A percentile compares a stretch with the other conserved stretches of the same genome.
Evolutionary conservation across 2,888 invertebrate species (phyloP).

Genomic region (Lithodes maja): DNA sequence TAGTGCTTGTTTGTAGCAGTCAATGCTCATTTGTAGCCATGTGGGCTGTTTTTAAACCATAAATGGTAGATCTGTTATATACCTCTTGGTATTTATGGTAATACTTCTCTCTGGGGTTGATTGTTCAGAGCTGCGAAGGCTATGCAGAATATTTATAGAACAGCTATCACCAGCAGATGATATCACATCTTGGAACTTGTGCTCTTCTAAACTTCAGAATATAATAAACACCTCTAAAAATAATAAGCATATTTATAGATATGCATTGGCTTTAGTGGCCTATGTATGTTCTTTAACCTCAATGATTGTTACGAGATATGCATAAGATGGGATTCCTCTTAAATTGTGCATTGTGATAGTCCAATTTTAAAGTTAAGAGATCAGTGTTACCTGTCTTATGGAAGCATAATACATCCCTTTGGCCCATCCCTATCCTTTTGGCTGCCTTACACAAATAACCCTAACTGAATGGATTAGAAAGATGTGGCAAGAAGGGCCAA

Average conservation of each 20-base stretch:
- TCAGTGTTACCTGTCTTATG: constrained; percentile 60
- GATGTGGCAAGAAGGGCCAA: constrained; percentile 40
- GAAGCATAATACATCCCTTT: constrained; percentile 62
- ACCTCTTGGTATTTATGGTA: constrained; percentile 41
- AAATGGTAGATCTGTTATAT: constrained; percentile 41
- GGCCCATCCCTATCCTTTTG: constrained; percentile 49
- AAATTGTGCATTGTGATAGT: constrained; percentile 65
- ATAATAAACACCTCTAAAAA: constrained; percentile 43
- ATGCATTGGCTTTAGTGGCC: constrained; percentile 34
- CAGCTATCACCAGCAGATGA: constrained; percentile 59
- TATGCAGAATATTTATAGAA: constrained; percentile 43
- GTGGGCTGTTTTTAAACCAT: constrained; percentile 47
- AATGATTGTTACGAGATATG: constrained; percentile 40
- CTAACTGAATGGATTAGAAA: constrained; percentile 47
- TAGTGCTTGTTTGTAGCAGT: constrained; percentile 67
- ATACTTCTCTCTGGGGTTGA: constrained; percentile 43
- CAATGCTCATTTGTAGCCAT: constrained; percentile 61
- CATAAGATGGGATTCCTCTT: constrained; percentile 56
- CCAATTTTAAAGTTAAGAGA: constrained; percentile 56
- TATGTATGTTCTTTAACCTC: constrained; percentile 53
- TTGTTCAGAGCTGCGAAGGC: constrained; percentile 42
- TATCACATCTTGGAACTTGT: constrained; percentile 56
- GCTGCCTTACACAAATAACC: constrained; percentile 66
- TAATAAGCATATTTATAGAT: constrained; percentile 21
- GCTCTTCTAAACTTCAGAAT: constrained; percentile 55